Evolutionary conservation across 2,888 invertebrate genomes (phyloP).

Genomic region (Pristionchus japonicus): DNA sequence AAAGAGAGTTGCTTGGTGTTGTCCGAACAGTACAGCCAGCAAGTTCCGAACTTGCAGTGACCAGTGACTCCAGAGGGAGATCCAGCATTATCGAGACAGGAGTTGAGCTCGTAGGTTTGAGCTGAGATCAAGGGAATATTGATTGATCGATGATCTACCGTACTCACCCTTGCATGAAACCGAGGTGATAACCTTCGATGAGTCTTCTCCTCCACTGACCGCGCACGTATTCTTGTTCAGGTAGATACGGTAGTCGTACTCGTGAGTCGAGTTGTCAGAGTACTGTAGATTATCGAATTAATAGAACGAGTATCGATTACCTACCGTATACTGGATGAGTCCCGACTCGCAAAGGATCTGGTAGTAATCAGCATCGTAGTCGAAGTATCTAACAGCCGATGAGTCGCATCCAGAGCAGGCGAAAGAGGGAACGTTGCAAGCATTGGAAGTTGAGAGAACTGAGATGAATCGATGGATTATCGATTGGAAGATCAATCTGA

Average conservation of each 20-base stretch:
- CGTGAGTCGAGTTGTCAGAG: not conserved
- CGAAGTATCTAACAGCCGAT: not conserved
- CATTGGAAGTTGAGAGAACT: not conserved
- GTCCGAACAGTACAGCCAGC: constrained; percentile 28
- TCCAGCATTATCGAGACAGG: not conserved
- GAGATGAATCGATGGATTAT: not conserved
- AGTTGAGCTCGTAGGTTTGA: not conserved
- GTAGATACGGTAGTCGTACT: not conserved
- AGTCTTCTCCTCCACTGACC: not conserved
- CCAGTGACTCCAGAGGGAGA: constrained; percentile 18
- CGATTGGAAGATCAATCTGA: not conserved
- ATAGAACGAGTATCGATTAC: not conserved
- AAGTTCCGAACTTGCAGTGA: constrained; percentile 21
- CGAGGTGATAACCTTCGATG: not conserved
- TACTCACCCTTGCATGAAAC: constrained; percentile 14
- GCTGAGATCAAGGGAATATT: not conserved
- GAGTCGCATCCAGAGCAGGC: not conserved
- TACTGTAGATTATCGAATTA: not conserved
- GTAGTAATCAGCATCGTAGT: not conserved
- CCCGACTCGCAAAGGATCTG: not conserved
- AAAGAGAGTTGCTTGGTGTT: constrained; percentile 13
- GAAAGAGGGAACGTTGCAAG: not conserved
- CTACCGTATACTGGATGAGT: not conserved
- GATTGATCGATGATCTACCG: not conserved
- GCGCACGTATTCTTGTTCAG: not conserved